Conservation (phyloP, 2,797 vertebrate species). For the Oreochromis mossambicus region DNA sequence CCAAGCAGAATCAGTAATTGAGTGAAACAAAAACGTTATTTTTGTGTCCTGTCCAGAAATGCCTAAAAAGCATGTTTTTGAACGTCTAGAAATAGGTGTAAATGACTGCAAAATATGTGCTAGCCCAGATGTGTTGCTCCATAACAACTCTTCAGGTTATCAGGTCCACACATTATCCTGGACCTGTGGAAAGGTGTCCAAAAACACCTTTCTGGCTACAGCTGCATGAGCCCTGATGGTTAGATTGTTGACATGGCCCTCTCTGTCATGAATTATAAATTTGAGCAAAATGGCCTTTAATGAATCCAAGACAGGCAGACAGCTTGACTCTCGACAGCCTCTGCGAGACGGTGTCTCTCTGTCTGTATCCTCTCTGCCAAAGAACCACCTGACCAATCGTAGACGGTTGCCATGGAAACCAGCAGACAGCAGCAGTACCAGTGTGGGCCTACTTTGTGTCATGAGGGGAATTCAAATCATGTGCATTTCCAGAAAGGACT, state of each 20-base stretch:
- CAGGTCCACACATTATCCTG: background rate
- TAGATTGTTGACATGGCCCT: background rate
- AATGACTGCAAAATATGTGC: background rate
- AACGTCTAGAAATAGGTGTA: background rate
- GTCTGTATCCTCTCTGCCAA: background rate
- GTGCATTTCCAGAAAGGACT: background rate
- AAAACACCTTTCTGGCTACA: background rate
- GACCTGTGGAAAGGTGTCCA: background rate
- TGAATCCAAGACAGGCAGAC: background rate
- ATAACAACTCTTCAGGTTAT: background rate
- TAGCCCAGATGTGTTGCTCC: background rate
- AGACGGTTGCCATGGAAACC: conserved; percentile 55
- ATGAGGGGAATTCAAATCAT: conserved; percentile 55
- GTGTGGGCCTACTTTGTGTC: conserved; percentile 33
- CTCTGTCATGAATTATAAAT: background rate
- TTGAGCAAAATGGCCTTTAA: background rate
- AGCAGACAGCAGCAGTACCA: conserved; percentile 34
- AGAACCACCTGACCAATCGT: conserved; percentile 58
- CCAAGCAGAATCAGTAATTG: background rate
- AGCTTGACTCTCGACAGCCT: background rate
- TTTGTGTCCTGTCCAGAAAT: background rate
- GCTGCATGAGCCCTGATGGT: background rate
- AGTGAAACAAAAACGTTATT: background rate
- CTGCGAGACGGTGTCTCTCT: background rate
- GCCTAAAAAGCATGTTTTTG: background rate